Conservation (phyloP, 2,888 invertebrate species). For the Coecobrya sp. region DNA sequence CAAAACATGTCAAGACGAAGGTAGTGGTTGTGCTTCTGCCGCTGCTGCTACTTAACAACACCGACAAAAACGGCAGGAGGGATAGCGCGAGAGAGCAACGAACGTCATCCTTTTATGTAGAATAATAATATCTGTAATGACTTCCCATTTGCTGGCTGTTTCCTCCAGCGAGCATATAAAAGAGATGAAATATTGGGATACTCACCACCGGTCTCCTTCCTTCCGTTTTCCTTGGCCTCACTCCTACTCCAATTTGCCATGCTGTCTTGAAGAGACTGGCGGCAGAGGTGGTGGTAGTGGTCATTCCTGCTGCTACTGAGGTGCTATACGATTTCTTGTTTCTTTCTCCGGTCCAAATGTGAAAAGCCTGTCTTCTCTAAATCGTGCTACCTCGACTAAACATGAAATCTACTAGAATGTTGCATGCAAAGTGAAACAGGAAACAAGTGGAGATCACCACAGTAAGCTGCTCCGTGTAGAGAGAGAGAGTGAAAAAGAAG, state of each 20-base stretch:
- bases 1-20: background rate
- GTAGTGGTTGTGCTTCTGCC: background rate
- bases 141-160: conserved; percentile 27
- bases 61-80: background rate
- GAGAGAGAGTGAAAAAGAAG: background rate
- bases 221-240: background rate
- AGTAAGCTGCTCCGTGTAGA: background rate
- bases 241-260: background rate
- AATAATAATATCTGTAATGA: conserved; percentile 28
- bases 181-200: conserved; percentile 49
- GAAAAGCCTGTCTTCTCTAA: background rate
- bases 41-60: background rate
- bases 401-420: background rate
- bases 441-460: conserved; percentile 7
- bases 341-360: background rate
- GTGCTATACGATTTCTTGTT: background rate
- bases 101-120: background rate
- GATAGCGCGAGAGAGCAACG: background rate
- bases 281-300: background rate
- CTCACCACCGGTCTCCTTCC: background rate
- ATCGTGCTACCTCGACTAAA: background rate
- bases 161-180: conserved; percentile 11
- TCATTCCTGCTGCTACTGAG: too few species aligned
- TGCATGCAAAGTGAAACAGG: conserved; percentile 13
- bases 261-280: background rate